These are phyloP conservation scores for Boloria euphrosyne DNA, from an alignment of 2,888 invertebrate species.

Conservation along the genomic window DNA sequence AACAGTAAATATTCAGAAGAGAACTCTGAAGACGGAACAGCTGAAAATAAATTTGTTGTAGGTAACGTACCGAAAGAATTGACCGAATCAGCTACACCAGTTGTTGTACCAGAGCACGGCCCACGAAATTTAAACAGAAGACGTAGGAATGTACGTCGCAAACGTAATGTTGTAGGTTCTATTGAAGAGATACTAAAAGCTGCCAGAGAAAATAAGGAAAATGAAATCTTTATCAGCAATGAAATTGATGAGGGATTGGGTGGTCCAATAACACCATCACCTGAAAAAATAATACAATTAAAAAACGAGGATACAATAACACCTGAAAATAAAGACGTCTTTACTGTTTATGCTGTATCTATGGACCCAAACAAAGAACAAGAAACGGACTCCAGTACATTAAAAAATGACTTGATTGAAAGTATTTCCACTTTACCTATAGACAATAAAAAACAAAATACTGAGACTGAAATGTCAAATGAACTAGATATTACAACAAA, in stretches of 20 bases:
- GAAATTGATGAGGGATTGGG: conserved; percentile 72
- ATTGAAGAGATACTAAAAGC: conserved; percentile 70
- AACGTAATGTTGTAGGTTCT: conserved; percentile 63
- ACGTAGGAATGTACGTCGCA: conserved; percentile 48
- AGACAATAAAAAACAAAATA: conserved; percentile 51
- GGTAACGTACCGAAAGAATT: conserved; percentile 85
- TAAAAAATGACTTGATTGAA: conserved; percentile 60
- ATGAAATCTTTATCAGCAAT: conserved; percentile 72
- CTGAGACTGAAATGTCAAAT: conserved; percentile 53
- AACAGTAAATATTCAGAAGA: conserved; percentile 61
- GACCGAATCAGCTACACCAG: conserved; percentile 78
- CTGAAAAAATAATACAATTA: conserved; percentile 43
- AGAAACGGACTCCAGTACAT: conserved; percentile 46
- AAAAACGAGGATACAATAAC: conserved; percentile 44
- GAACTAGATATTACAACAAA: conserved; percentile 65
- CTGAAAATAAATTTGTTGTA: conserved; percentile 84
- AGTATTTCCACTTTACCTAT: conserved; percentile 71
- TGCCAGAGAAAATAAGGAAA: conserved; percentile 60
- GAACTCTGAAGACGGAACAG: conserved; percentile 50
- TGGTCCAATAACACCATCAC: conserved; percentile 50
- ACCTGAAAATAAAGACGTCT: conserved; percentile 53
- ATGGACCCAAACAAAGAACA: conserved; percentile 48
- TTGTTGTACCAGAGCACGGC: conserved; percentile 85
- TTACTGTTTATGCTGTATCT: conserved; percentile 58
- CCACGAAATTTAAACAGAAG: conserved; percentile 76